Evolutionary conservation across 2,888 invertebrate species (phyloP).

Genomic region (Galerucella nymphaeae): DNA sequence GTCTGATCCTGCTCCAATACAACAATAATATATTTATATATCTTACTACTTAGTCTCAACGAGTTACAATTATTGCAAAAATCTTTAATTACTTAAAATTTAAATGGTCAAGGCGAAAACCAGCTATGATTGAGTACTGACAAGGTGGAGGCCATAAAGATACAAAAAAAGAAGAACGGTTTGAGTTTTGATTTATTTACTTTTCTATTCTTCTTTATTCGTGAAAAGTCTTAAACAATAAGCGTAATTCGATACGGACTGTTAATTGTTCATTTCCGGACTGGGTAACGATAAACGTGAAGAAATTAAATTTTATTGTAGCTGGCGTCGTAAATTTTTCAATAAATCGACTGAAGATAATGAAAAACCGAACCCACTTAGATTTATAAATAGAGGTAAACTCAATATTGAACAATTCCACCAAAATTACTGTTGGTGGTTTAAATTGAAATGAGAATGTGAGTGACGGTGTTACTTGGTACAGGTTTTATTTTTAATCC

Average conservation of each 20-base stretch:
- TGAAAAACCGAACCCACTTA: background rate
- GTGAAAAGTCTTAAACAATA: background rate
- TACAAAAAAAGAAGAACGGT: too few species aligned
- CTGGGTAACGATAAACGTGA: background rate
- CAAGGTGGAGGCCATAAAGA: too few species aligned
- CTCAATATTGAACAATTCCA: background rate
- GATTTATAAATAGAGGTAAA: conserved; percentile 5
- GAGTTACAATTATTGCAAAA: too few species aligned
- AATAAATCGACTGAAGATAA: conserved; percentile 1
- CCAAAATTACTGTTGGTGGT: background rate
- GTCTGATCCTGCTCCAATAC: too few species aligned
- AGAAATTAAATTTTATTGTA: conserved; percentile 5
- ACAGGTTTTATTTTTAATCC: background rate
- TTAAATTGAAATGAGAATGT: background rate
- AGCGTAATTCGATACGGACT: background rate
- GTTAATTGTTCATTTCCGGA: background rate
- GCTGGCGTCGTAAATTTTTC: background rate
- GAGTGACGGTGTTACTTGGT: background rate
- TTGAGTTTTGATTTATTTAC: too few species aligned
- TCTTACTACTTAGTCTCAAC: too few species aligned
- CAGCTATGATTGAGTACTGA: too few species aligned
- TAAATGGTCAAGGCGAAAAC: too few species aligned
- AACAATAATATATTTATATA: too few species aligned
- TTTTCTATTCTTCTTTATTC: background rate
- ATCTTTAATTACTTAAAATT: too few species aligned